Evolutionary conservation across 30 jellyfish, hydroid and myxozoan genomes (phyloP), one percentile per base, ranked within the genome.

Genomic region (Aurelia coerulea): DNA sequence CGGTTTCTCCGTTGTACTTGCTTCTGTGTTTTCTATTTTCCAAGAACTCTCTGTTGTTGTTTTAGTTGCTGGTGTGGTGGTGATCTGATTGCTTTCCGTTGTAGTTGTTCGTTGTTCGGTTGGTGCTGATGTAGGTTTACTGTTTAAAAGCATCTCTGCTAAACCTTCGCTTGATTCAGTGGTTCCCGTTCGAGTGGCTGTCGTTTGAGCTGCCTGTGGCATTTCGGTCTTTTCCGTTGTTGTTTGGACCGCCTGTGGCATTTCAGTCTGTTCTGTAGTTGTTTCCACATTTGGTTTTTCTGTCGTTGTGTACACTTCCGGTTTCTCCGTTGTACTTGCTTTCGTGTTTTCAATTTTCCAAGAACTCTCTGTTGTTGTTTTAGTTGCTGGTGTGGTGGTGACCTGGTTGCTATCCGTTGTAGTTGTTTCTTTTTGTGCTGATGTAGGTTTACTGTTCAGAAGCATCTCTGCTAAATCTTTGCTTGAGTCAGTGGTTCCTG

Each of bases 131-230:
- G 80, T 70, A 10, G 63, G 17, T 3, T 70, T 51, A 42, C 80
- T 65, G 37, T 79, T 79, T 29, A 79, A 68, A 39, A 79, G 80
- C 73, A 62, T n/a, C 32, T 64, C 80, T 16, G 89, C 89, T 11
- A 79, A 17, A 5, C 84, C 58, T 35, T 81, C 83, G 37, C 82
- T 70, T 65, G 83, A 70, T 49, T 81, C 91, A 29, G 91, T 68
- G 17, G 83, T 70, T 68, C 31, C 69, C 0, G 81, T 65, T 42
- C 68, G 13, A 23, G 3, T 63, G 15, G 34, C 11, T 33, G 78
- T 54, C 35, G 66, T 16, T 59, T 46, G 56, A 15, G 8, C 35
- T 60, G 31, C 35, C 70, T 68, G 52, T 68, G 78, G 31, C 35
- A 29, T 68, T 14, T 32, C 52, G 7, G 81, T 33, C 33, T 81